phyloP scores from a whole-genome alignment of 2,113 vertebrate genomes.

The Typhlomys cinereus region DNA sequence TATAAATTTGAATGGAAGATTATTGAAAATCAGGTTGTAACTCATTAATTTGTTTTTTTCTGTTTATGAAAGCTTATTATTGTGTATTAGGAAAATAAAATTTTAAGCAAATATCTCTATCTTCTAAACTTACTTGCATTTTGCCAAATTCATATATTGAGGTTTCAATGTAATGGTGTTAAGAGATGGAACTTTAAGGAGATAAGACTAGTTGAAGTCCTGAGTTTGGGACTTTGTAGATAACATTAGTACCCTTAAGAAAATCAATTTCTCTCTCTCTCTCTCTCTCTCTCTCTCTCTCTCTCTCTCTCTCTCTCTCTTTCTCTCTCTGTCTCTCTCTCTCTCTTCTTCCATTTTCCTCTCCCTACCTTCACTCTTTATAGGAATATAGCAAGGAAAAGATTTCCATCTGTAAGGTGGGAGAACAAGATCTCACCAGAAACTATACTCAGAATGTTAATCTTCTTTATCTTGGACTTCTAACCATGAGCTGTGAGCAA shows the following conservation, averaged over 20 bases:
- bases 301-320: too few relatives aligned
- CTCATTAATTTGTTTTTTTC: conserved; percentile 25
- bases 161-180: background rate
- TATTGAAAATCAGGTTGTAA: background rate
- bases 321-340: background rate
- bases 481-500: background rate
- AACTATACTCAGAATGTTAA: background rate
- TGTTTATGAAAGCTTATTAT: conserved; percentile 32
- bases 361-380: background rate
- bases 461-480: background rate
- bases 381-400: background rate
- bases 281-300: background rate
- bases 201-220: background rate
- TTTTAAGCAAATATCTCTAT: conserved; percentile 48
- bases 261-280: background rate
- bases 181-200: background rate
- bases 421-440: background rate
- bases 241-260: background rate
- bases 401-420: background rate
- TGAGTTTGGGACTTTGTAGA: background rate
- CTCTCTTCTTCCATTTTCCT: background rate
- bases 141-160: background rate
- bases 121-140: background rate
- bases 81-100: conserved; percentile 38
- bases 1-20: conserved; percentile 22